Evolutionary conservation across 2,113 vertebrate species (phyloP).

Genomic region (Ardeotis arabs): DNA sequence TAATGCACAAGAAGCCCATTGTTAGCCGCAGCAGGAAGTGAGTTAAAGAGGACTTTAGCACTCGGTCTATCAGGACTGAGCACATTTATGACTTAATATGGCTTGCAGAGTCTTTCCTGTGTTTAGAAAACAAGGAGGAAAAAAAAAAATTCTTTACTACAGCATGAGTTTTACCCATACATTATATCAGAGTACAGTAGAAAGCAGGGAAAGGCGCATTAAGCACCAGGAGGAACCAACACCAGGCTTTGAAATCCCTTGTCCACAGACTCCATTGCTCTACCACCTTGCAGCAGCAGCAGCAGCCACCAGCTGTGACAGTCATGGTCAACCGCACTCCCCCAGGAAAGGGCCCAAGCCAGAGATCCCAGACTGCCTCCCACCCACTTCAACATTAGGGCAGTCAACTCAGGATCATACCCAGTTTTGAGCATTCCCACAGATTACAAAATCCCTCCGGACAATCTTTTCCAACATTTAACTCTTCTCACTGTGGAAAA

Average conservation of each 20-base stretch:
- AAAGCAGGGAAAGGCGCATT: not conserved
- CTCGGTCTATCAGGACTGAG: not conserved
- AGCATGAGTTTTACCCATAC: not conserved
- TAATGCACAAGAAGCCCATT: not conserved
- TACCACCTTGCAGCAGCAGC: not conserved
- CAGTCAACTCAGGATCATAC: not conserved
- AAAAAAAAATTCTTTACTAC: not conserved
- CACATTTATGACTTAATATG: not conserved
- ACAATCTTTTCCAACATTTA: not conserved
- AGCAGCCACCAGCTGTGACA: not conserved
- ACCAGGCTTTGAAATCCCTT: not conserved
- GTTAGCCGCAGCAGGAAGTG: not conserved
- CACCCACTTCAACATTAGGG: not conserved
- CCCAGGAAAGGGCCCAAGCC: not conserved
- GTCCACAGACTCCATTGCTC: not conserved
- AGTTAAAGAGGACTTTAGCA: not conserved
- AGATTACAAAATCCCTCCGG: not conserved
- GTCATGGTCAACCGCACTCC: not conserved
- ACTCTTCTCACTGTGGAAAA: not conserved
- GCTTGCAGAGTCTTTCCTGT: not conserved
- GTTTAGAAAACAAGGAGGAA: not conserved
- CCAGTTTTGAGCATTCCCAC: not conserved
- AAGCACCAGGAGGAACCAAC: not conserved
- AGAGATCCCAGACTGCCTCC: not conserved
- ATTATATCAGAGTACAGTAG: not conserved